phyloP scores from a whole-genome alignment of 2,113 vertebrate genomes.

The Varanus salvator region DNA sequence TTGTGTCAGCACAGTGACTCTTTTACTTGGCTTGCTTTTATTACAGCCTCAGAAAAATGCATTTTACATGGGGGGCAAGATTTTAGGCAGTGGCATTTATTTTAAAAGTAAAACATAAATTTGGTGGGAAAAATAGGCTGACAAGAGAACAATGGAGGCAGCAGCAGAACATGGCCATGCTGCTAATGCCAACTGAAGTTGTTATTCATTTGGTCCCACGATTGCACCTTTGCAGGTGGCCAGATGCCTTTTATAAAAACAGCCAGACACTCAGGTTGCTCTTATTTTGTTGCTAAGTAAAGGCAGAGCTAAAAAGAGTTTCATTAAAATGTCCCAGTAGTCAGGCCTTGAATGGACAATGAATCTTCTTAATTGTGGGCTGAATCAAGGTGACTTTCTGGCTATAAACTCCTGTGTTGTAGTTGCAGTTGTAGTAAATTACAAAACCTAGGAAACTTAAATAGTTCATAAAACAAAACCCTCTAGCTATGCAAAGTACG shows the following conservation, averaged over 20 bases:
- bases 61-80: neutral
- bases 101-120: neutral
- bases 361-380: constrained; percentile 13
- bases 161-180: constrained; percentile 32
- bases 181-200: constrained; percentile 29
- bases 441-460: neutral
- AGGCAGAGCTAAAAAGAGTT: constrained; percentile 33
- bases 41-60: neutral
- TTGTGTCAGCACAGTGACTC: neutral
- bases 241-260: constrained; percentile 9
- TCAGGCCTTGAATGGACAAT: neutral
- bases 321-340: constrained; percentile 17
- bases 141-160: constrained; percentile 9
- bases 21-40: neutral
- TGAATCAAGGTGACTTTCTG: constrained; percentile 41
- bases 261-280: no score
- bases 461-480: neutral
- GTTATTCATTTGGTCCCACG: no score
- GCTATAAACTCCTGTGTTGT: constrained; percentile 1
- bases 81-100: neutral
- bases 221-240: constrained; percentile 45
- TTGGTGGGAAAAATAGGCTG: no score
- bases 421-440: neutral
- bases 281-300: constrained; percentile 62
- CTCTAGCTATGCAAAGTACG: neutral